Conservation (phyloP, 2,113 vertebrate genomes). For the Malurus alboscapulatus region DNA sequence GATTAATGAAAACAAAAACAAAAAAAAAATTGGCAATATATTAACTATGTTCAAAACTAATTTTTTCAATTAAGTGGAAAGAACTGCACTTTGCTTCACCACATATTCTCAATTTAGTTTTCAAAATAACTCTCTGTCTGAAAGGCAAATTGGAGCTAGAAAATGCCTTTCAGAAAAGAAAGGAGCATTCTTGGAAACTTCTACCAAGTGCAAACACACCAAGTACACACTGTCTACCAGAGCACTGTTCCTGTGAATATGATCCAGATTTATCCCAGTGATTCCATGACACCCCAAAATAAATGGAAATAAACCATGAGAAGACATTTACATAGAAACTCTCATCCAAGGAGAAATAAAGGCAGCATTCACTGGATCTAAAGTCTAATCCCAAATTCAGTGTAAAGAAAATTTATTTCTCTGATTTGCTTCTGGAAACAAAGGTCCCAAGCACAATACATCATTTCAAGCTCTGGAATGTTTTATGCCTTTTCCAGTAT, state of each 20-base stretch:
- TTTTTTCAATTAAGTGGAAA: slow-evolving; percentile 1
- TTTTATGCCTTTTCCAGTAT: neutral
- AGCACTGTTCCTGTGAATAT: neutral
- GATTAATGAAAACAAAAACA: slow-evolving; percentile 33
- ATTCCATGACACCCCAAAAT: neutral
- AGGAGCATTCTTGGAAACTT: neutral
- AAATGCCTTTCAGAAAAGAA: neutral
- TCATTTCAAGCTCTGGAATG: neutral
- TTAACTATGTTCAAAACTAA: slow-evolving; percentile 16
- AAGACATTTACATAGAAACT: neutral
- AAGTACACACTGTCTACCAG: neutral
- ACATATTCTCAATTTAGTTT: neutral
- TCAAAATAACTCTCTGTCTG: neutral
- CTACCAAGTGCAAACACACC: neutral
- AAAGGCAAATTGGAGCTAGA: neutral
- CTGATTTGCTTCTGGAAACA: neutral
- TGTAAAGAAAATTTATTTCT: neutral
- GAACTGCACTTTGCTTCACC: neutral
- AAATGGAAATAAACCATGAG: neutral
- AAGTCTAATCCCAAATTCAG: neutral
- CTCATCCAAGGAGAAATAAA: neutral
- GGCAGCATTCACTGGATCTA: neutral
- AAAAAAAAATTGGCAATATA: neutral
- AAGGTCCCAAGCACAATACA: neutral
- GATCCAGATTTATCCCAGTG: neutral